Conservation (phyloP, 2,888 invertebrate genomes). For the Siphlonurus alternatus region DNA sequence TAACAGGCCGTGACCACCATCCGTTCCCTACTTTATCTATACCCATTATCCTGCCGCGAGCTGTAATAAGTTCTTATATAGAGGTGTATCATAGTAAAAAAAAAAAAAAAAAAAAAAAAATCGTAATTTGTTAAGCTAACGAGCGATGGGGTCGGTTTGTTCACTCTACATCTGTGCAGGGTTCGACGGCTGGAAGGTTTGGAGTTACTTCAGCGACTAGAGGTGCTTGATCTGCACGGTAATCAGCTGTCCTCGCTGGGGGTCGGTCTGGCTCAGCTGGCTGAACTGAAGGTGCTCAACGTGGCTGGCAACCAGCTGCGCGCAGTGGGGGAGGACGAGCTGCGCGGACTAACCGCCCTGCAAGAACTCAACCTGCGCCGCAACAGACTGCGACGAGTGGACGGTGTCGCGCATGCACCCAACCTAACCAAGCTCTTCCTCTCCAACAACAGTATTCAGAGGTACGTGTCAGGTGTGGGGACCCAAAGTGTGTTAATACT, state of each 20-base stretch:
- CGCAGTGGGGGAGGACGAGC: conserved; percentile 54
- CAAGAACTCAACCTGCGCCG: conserved; percentile 78
- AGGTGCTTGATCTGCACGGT: conserved; percentile 85
- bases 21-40: too few relatives aligned
- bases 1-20: too few relatives aligned
- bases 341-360: conserved; percentile 57
- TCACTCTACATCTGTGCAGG: conserved; percentile 31
- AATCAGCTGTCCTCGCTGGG: conserved; percentile 65
- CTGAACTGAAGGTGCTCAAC: conserved; percentile 75
- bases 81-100: too few relatives aligned
- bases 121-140: too few relatives aligned
- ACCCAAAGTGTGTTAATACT: conserved; percentile 65
- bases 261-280: conserved; percentile 44
- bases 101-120: too few relatives aligned
- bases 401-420: conserved; percentile 62
- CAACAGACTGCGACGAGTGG: conserved; percentile 61
- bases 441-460: conserved; percentile 60
- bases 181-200: conserved; percentile 65
- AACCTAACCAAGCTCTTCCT: conserved; percentile 63
- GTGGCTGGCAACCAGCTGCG: conserved; percentile 82
- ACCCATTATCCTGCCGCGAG: too few relatives aligned
- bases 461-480: conserved; percentile 56
- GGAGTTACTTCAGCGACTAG: conserved; percentile 51
- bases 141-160: too few relatives aligned
- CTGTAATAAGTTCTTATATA: too few relatives aligned